phyloP scores from a whole-genome alignment of 2,113 vertebrate genomes.

The Crocuta crocuta region DNA sequence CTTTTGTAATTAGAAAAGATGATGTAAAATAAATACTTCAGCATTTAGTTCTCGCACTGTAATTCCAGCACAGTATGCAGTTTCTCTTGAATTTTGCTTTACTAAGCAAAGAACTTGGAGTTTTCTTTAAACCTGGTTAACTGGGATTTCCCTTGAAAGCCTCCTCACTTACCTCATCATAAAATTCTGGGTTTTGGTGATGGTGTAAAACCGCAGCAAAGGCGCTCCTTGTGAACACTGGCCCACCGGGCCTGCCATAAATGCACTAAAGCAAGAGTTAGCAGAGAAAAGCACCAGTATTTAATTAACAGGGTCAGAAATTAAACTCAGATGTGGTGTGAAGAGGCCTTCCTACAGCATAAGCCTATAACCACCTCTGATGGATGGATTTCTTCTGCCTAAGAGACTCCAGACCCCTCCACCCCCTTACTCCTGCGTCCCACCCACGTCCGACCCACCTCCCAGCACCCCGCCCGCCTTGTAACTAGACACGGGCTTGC shows the following conservation, averaged over 20 bases:
- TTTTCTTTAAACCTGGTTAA: neutral
- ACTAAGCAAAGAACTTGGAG: neutral
- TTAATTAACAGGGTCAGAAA: neutral
- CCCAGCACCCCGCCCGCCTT: too few species aligned
- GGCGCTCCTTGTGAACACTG: conserved; percentile 93
- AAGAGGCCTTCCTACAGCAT: neutral
- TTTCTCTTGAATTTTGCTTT: neutral
- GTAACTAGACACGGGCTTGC: fast-evolving
- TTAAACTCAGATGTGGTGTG: neutral
- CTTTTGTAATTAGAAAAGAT: neutral
- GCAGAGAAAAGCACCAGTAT: conserved; percentile 86
- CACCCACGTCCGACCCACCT: too few species aligned
- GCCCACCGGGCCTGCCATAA: conserved; percentile 95
- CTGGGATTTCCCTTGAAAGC: conserved; percentile 4
- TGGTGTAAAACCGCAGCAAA: conserved; percentile 96
- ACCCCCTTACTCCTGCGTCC: neutral
- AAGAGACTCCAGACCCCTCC: neutral
- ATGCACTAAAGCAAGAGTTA: conserved; percentile 91
- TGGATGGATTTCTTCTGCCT: neutral
- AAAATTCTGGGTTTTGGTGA: conserved; percentile 98
- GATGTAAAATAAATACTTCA: neutral
- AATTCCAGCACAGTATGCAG: neutral
- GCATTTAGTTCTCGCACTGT: neutral
- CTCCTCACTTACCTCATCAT: conserved; percentile 93
- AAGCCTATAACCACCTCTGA: neutral